Conservation (phyloP, 2,888 invertebrate genomes). For the Platypus cylindrus region DNA sequence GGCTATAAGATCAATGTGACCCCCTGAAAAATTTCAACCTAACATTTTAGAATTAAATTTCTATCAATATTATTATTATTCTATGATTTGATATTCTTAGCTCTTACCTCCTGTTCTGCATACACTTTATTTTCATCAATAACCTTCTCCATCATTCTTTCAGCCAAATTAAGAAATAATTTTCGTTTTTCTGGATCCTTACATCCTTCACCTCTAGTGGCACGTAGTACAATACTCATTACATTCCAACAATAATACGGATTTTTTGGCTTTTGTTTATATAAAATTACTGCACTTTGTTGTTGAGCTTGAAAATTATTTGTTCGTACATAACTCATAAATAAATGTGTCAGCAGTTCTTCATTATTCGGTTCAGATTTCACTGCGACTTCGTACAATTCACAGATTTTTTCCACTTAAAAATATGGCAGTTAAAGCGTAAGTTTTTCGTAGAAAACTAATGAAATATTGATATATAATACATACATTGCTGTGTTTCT, state of each 20-base stretch:
- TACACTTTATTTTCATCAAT: conserved; percentile 78
- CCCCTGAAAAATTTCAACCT: too few species aligned
- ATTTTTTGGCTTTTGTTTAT: conserved; percentile 83
- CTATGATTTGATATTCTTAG: neutral
- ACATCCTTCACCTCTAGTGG: conserved; percentile 33
- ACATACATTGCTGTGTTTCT: conserved; percentile 81
- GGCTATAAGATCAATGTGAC: too few species aligned
- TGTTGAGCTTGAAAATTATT: conserved; percentile 86
- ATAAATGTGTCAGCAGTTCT: conserved; percentile 84
- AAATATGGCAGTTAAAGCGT: conserved; percentile 13
- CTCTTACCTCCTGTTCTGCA: conserved; percentile 68
- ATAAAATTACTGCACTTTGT: conserved; percentile 76
- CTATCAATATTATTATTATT: too few species aligned
- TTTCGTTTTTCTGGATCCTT: conserved; percentile 45
- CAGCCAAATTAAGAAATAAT: conserved; percentile 75
- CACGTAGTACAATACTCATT: conserved; percentile 93
- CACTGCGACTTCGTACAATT: conserved; percentile 79
- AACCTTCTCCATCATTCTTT: conserved; percentile 86
- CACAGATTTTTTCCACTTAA: conserved; percentile 78
- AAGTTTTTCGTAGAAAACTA: neutral
- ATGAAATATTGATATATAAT: neutral
- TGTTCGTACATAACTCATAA: conserved; percentile 89
- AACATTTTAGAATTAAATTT: too few species aligned
- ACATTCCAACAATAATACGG: conserved; percentile 98
- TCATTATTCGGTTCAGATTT: conserved; percentile 79